Percentiles rank a stretch among this genome's conserved stretches.
Evolutionary conservation across 2,797 vertebrate species (phyloP).

Genomic region (Antennarius maculatus): DNA sequence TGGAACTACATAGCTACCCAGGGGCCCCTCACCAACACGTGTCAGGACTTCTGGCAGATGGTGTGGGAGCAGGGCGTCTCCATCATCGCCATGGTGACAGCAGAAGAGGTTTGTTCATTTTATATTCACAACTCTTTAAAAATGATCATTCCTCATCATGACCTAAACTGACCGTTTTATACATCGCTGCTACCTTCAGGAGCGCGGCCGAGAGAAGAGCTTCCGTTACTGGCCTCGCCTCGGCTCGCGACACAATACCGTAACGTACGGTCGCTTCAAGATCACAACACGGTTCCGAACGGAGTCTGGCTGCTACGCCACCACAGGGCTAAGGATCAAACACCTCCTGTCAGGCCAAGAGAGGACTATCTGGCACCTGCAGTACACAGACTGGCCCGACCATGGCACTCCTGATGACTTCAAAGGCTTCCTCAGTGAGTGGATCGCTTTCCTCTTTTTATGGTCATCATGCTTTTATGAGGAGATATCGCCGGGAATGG

Average conservation of each 20-base stretch:
- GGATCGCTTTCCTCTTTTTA: neutral
- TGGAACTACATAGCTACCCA: constrained; percentile 98
- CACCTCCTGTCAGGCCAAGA: constrained; percentile 95
- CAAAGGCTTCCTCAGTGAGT: constrained; percentile 95
- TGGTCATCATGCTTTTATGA: neutral
- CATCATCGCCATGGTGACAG: constrained; percentile 97
- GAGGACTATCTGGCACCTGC: constrained; percentile 96
- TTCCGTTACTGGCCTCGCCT: constrained; percentile 97
- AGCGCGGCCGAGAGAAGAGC: constrained; percentile 95
- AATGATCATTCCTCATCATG: neutral
- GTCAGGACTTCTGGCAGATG: constrained; percentile 99
- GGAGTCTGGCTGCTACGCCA: constrained; percentile 97
- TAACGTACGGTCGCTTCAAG: constrained; percentile 96
- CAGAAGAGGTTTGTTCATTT: constrained; percentile 86
- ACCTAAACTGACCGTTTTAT: neutral
- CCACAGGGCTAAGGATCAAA: constrained; percentile 96
- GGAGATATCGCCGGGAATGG: neutral
- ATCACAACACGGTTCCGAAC: constrained; percentile 98
- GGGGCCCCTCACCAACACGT: constrained; percentile 92
- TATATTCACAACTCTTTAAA: neutral
- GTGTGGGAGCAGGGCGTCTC: constrained; percentile 96
- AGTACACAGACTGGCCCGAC: constrained; percentile 99
- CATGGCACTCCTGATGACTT: constrained; percentile 97
- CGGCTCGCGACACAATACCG: constrained; percentile 94
- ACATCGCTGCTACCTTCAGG: constrained; percentile 72